Conservation (phyloP, 2,113 vertebrate species). For the Tretioscincus oriximinensis region DNA sequence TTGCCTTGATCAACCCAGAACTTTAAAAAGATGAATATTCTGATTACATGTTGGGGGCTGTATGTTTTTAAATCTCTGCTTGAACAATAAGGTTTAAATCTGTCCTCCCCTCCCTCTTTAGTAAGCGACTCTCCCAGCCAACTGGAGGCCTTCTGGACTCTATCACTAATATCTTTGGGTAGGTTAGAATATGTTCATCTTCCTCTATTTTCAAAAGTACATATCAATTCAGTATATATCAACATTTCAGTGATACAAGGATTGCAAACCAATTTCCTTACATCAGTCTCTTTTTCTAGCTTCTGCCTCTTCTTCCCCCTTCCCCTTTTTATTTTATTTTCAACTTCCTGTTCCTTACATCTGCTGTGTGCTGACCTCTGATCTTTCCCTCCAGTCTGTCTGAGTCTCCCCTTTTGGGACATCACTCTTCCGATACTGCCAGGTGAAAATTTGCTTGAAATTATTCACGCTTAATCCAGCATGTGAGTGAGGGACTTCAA, state of each 20-base stretch:
- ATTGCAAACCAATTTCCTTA: constrained; percentile 49
- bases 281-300: constrained; percentile 70
- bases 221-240: constrained; percentile 56
- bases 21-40: constrained; percentile 47
- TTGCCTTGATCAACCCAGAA: constrained; percentile 48
- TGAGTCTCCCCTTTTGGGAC: constrained; percentile 87
- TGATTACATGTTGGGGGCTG: constrained; percentile 59
- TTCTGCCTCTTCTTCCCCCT: constrained; percentile 61
- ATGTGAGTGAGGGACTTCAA: constrained; percentile 65
- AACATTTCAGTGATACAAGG: constrained; percentile 60
- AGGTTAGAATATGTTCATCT: constrained; percentile 74
- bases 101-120: constrained; percentile 78
- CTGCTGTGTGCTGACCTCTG: constrained; percentile 76
- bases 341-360: constrained; percentile 66
- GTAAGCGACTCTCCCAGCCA: constrained; percentile 87
- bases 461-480: constrained; percentile 63
- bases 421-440: constrained; percentile 77
- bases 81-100: constrained; percentile 74
- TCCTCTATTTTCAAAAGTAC: constrained; percentile 47
- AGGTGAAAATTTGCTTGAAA: constrained; percentile 76
- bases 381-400: constrained; percentile 84
- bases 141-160: constrained; percentile 92
- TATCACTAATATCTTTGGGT: constrained; percentile 98
- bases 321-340: constrained; percentile 62
- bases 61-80: constrained; percentile 63